Evolutionary conservation across 2,888 invertebrate species (phyloP).

Genomic region (Dyspetes luteomarginatus): DNA sequence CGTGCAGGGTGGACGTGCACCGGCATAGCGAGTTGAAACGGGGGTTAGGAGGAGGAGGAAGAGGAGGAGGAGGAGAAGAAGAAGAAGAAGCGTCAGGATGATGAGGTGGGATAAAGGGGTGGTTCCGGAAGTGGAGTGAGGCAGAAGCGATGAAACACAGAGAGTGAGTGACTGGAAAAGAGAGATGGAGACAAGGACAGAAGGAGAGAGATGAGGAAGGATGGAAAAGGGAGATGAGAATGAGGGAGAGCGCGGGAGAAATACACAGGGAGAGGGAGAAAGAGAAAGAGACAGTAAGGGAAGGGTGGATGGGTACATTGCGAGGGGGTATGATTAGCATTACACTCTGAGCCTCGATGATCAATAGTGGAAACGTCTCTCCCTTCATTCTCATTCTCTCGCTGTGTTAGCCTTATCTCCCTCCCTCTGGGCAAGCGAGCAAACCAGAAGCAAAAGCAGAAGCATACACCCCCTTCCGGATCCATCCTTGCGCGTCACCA

Average conservation of each 20-base stretch:
- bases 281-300: conserved; percentile 42
- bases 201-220: conserved; percentile 42
- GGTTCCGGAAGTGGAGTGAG: conserved; percentile 66
- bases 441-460: conserved; percentile 55
- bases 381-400: conserved; percentile 82
- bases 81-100: conserved; percentile 67
- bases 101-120: conserved; percentile 61
- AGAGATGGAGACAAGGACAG: conserved; percentile 59
- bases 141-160: conserved; percentile 65
- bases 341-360: conserved; percentile 83
- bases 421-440: conserved; percentile 69
- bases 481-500: conserved; percentile 62
- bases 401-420: conserved; percentile 82
- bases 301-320: conserved; percentile 62
- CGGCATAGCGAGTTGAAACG: conserved; percentile 64
- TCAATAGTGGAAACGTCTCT: conserved; percentile 83
- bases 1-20: conserved; percentile 54
- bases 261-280: conserved; percentile 53
- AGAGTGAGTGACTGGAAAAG: conserved; percentile 71
- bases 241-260: conserved; percentile 43
- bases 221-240: conserved; percentile 59
- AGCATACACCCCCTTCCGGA: conserved; percentile 71
- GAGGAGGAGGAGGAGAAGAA: conserved; percentile 66
- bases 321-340: conserved; percentile 83
- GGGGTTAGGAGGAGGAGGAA: conserved; percentile 61